These are phyloP conservation scores for Scolopax rusticola DNA, from an alignment of 2,797 vertebrate species.

Conservation along the genomic window DNA sequence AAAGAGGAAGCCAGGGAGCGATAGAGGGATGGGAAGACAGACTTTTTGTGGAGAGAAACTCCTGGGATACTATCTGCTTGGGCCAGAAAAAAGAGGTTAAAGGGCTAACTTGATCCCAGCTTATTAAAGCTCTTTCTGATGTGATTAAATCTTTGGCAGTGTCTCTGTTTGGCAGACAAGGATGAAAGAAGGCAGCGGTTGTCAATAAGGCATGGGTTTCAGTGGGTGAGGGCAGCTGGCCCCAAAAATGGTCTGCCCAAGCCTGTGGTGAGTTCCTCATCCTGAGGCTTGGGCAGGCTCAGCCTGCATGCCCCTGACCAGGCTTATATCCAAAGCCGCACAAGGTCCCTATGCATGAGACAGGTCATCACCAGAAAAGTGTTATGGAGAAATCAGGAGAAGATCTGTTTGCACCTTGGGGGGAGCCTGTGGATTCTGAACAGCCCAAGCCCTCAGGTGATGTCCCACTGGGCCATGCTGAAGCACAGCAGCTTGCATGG, in stretches of 20 bases:
- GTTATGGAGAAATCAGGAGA: not conserved
- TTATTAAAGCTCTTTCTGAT: constrained; percentile 48
- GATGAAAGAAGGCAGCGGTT: not conserved
- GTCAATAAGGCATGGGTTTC: not conserved
- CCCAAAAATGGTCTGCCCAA: not conserved
- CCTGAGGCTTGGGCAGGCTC: not conserved
- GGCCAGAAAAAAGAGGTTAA: constrained; percentile 28
- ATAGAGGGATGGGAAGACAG: not conserved
- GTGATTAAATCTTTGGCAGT: constrained; percentile 44
- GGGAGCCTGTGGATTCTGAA: not conserved
- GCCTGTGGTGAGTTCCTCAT: not conserved
- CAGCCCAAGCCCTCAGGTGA: not conserved
- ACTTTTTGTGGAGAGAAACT: not conserved
- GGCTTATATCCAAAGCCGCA: not conserved
- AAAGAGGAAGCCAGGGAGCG: not conserved
- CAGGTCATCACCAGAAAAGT: not conserved
- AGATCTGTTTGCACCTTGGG: accelerated
- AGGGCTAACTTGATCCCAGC: constrained; percentile 34
- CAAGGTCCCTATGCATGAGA: not conserved
- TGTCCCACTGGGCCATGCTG: not conserved
- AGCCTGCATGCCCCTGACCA: not conserved
- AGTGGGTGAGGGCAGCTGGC: not conserved
- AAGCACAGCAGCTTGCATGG: not conserved
- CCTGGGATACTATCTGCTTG: accelerated
- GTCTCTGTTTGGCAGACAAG: constrained; percentile 8